A percentile compares a stretch with the other conserved stretches of the same genome.
Conservation (phyloP, 2,113 vertebrate species). For the Spheniscus mendiculus region DNA sequence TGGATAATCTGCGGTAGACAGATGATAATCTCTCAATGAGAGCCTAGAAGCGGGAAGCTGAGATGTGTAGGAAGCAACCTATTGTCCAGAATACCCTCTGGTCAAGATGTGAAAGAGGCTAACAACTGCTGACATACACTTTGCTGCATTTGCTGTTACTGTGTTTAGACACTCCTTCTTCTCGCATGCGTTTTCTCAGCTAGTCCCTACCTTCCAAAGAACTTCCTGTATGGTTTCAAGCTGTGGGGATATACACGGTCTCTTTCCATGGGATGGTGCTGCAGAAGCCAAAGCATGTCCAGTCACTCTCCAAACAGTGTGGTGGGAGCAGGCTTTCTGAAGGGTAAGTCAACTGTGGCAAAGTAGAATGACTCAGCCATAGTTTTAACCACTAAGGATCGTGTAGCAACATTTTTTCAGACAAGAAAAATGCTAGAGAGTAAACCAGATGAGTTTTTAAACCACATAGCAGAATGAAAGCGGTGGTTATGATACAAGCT, state of each 20-base stretch:
- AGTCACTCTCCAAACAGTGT: background rate
- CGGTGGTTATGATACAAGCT: conserved; percentile 45
- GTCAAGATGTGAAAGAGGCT: background rate
- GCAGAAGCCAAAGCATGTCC: background rate
- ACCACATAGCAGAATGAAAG: conserved; percentile 51
- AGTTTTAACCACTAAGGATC: background rate
- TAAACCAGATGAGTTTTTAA: conserved; percentile 52
- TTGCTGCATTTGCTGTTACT: background rate
- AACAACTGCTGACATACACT: background rate
- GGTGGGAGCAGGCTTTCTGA: background rate
- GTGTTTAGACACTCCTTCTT: background rate
- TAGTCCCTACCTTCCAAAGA: background rate
- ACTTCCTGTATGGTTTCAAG: background rate
- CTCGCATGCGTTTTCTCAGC: background rate
- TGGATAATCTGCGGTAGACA: background rate
- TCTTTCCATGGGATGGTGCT: background rate
- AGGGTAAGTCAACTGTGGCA: background rate
- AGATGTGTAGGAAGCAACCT: background rate
- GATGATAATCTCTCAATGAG: background rate
- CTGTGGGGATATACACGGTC: background rate
- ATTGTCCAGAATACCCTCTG: background rate
- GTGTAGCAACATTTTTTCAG: conserved; percentile 22
- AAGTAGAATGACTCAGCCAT: conserved; percentile 14
- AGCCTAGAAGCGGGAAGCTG: background rate
- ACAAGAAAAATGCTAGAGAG: conserved; percentile 39